Percentiles rank a stretch among this genome's conserved stretches.
phyloP scores from a whole-genome alignment of 2,888 invertebrate genomes.

The Cataglyphis albicans region DNA sequence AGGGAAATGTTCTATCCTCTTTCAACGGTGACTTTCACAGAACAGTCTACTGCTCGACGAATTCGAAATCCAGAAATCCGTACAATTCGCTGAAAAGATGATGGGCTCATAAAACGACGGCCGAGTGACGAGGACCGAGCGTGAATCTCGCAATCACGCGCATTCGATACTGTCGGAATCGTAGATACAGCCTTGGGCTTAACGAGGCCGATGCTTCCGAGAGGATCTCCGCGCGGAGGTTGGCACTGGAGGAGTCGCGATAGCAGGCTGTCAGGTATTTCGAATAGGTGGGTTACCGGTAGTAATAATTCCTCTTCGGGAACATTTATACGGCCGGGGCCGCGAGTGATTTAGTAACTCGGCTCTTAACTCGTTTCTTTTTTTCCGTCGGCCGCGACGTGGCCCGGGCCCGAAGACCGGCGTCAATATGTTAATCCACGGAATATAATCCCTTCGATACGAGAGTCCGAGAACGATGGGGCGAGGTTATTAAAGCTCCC shows the following conservation, averaged over 20 bases:
- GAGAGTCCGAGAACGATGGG: conserved; percentile 66
- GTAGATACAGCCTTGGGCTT: conserved; percentile 64
- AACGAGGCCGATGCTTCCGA: conserved; percentile 74
- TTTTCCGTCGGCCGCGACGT: conserved; percentile 47
- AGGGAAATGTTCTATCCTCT: conserved; percentile 10
- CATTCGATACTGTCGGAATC: conserved; percentile 48
- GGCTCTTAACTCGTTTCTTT: conserved; percentile 74
- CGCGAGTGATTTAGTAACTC: conserved; percentile 84
- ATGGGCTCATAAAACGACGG: not conserved
- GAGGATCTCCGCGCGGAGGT: conserved; percentile 25
- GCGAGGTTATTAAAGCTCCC: conserved; percentile 81
- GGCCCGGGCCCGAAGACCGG: conserved; percentile 71
- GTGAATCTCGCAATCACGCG: conserved; percentile 12
- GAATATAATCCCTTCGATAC: conserved; percentile 81
- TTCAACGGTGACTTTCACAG: not conserved
- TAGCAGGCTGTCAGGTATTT: conserved; percentile 74
- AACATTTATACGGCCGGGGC: conserved; percentile 78
- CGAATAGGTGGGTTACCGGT: conserved; percentile 75
- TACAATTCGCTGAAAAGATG: not conserved
- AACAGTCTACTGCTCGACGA: not conserved
- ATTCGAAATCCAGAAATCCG: not conserved
- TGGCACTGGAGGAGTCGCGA: conserved; percentile 55
- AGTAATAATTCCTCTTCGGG: conserved; percentile 80
- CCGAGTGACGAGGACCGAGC: conserved; percentile 33
- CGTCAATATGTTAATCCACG: conserved; percentile 86